Percentiles rank a stretch among this genome's conserved stretches.
These are phyloP conservation scores for Agrilus planipennis DNA, from an alignment of 1,140 invertebrate species.

Conservation along the genomic window DNA sequence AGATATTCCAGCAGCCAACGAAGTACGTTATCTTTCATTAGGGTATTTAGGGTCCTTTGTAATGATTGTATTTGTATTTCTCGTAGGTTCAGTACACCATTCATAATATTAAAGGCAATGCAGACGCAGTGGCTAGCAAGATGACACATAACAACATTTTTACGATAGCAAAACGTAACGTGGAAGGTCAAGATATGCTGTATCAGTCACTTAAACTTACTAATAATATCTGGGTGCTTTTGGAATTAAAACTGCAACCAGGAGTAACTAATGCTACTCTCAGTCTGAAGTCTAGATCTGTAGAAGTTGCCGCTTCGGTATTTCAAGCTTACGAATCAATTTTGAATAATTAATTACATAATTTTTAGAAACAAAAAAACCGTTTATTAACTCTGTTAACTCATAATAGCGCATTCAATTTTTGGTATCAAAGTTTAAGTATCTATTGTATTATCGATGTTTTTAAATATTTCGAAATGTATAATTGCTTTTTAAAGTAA, in stretches of 20 bases:
- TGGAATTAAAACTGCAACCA: constrained; percentile 93
- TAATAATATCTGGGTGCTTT: constrained; percentile 95
- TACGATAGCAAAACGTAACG: constrained; percentile 97
- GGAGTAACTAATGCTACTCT: constrained; percentile 83
- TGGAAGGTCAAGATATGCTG: constrained; percentile 98
- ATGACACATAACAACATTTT: constrained; percentile 96
- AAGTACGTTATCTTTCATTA: constrained; percentile 36
- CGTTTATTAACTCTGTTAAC: no score
- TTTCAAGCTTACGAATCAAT: constrained; percentile 91
- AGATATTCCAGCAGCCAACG: constrained; percentile 97
- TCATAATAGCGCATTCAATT: no score
- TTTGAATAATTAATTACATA: no score
- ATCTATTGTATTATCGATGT: no score
- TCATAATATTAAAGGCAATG: constrained; percentile 50
- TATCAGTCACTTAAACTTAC: constrained; percentile 96
- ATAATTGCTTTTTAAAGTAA: no score
- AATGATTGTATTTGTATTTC: neutral
- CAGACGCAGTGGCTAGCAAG: constrained; percentile 85
- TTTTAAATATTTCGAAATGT: no score
- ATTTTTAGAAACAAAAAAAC: no score
- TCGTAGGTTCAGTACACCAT: constrained; percentile 64
- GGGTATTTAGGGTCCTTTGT: neutral
- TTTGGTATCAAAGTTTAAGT: no score
- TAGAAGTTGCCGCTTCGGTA: constrained; percentile 84
- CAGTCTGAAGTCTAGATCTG: constrained; percentile 82